Base-by-base conservation (phyloP, 1,140 invertebrate genomes). In the Trichonephila clavipes region DNA sequence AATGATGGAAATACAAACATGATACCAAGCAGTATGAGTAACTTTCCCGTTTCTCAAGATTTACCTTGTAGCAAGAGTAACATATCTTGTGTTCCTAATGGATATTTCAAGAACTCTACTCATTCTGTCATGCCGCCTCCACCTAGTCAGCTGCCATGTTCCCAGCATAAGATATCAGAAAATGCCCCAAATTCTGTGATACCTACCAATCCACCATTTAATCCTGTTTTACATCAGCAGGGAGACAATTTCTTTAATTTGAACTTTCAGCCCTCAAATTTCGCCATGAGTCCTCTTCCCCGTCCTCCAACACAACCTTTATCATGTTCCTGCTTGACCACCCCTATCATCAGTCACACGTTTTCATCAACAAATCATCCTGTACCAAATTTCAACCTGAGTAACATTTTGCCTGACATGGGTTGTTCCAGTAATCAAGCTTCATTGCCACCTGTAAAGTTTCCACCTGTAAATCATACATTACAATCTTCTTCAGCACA, bases 381-480 rank as follows among this genome's bases (percentile, higher is more conserved):
- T 88, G 95, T 96, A 95, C 95, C 95, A 18, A 96, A 96, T 92
- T 96, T 96, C 93, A 96, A 95, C 89, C 94, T 96, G 61, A 95
- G 95, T 69, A 96, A 96, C 92, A 95, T 96, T 51, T 95, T 96
- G 90, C 95, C 95, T 3, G 96, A 96, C 88, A 95, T 95, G 83
- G 95, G 95, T 83, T 95, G 94, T 58, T 95, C 95, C 24, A 94
- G 94, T 21, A 95, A 95, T 51, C 95, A 95, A 44, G 90, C 96
- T 66, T 95, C 95, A 82, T 95, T 96, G 10, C 95, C 95, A 19
- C 96, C 96, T 1, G 96, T 96, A 24, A 96, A 96, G 94, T 96
- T 96, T 94, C 95, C 95, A 16, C 95, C 95, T 88, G 95, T 95
- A 44, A 95, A 95, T 92, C 96, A 96, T 81, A 94, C 94, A 58